Evolutionary conservation across 2,888 invertebrate species (phyloP).

Genomic region (Acanthoscelides obtectus): DNA sequence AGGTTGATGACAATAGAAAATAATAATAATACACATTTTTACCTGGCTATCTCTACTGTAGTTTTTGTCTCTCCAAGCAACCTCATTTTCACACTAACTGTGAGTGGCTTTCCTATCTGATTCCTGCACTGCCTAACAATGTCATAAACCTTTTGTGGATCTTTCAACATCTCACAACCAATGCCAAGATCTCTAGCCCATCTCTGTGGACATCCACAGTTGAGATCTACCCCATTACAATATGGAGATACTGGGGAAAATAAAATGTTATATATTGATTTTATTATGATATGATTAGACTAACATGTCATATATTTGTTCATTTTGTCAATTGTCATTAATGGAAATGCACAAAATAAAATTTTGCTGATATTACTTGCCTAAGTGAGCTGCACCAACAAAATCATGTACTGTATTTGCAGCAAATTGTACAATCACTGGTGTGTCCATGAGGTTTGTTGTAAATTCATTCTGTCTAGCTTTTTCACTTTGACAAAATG

Average conservation of each 20-base stretch:
- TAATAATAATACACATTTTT: slow-evolving; percentile 29
- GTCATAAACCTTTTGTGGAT: slow-evolving; percentile 79
- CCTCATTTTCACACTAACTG: slow-evolving; percentile 90
- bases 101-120: slow-evolving; percentile 67
- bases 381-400: slow-evolving; percentile 74
- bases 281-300: no score
- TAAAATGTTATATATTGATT: background rate
- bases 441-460: slow-evolving; percentile 58
- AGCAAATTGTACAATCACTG: slow-evolving; percentile 93
- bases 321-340: no score
- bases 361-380: background rate
- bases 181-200: slow-evolving; percentile 92
- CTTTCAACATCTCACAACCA: slow-evolving; percentile 76
- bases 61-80: slow-evolving; percentile 63
- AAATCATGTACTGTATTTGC: slow-evolving; percentile 81
- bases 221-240: slow-evolving; percentile 87
- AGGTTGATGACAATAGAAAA: background rate
- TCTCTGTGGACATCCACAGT: slow-evolving; percentile 95
- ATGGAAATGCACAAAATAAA: background rate
- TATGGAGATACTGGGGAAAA: slow-evolving; percentile 61
- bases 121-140: slow-evolving; percentile 73
- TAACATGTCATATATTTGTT: no score
- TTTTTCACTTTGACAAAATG: slow-evolving; percentile 83
- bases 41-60: slow-evolving; percentile 72
- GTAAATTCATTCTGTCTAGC: slow-evolving; percentile 81